These are phyloP conservation scores for Pangasius larnaudii DNA, from an alignment of 2,797 vertebrate species.

Conservation along the genomic window DNA sequence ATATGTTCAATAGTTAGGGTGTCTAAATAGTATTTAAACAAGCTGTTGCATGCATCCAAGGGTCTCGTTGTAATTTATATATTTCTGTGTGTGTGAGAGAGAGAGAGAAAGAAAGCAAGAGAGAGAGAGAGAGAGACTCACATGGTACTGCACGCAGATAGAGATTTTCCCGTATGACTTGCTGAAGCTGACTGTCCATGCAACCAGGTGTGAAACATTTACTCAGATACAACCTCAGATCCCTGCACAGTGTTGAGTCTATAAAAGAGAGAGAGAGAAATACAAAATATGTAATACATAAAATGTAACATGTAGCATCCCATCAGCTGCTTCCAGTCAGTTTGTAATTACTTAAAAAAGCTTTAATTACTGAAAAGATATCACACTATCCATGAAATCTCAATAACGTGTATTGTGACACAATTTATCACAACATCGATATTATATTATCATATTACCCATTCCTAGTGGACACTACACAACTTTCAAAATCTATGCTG, in stretches of 20 bases:
- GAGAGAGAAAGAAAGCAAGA: neutral
- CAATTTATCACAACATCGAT: neutral
- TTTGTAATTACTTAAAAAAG: neutral
- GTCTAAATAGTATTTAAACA: neutral
- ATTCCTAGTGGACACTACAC: neutral
- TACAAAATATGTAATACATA: too few species aligned
- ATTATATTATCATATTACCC: neutral
- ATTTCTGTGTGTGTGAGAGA: neutral
- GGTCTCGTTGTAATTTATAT: neutral
- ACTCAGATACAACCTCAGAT: constrained; percentile 79
- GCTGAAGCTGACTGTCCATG: constrained; percentile 80
- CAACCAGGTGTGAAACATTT: constrained; percentile 81
- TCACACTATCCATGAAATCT: neutral
- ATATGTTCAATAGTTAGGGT: neutral
- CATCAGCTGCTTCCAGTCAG: neutral
- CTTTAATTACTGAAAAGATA: neutral
- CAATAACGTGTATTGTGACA: neutral
- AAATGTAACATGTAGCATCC: neutral
- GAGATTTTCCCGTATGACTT: constrained; percentile 82
- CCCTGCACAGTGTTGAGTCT: constrained; percentile 79
- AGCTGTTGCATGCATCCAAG: neutral
- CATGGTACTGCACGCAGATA: constrained; percentile 81
- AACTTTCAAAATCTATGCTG: neutral
- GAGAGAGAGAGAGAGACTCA: constrained; percentile 55
- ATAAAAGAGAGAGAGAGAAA: constrained; percentile 26